Evolutionary conservation across 2,113 vertebrate species (phyloP).

Genomic region (Grammomys dolichurus): DNA sequence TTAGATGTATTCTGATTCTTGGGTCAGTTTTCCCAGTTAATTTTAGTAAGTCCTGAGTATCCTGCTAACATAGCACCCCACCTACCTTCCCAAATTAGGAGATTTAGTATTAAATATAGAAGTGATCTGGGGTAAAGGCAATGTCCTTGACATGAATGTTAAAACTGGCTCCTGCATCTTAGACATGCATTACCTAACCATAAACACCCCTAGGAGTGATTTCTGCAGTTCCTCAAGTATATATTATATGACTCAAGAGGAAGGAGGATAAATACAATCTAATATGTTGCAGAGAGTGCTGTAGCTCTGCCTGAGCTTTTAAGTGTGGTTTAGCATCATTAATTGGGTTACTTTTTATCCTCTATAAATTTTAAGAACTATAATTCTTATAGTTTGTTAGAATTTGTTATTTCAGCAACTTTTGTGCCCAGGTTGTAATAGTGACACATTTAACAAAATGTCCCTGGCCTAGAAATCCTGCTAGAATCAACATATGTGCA

Average conservation of each 20-base stretch:
- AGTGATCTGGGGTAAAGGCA: constrained; percentile 55
- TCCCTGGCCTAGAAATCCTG: not conserved
- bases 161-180: constrained; percentile 25
- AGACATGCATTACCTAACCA: constrained; percentile 52
- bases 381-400: constrained; percentile 13
- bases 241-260: not conserved
- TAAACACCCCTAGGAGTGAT: constrained; percentile 46
- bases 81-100: constrained; percentile 42
- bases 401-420: constrained; percentile 45
- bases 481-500: not conserved
- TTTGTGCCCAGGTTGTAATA: not conserved
- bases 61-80: constrained; percentile 41
- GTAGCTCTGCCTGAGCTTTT: constrained; percentile 48
- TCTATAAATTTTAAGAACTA: constrained; percentile 27
- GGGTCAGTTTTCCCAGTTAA: not conserved
- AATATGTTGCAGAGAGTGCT: not conserved
- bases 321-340: constrained; percentile 55
- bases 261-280: constrained; percentile 43
- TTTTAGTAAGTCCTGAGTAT: constrained; percentile 47
- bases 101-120: constrained; percentile 30
- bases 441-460: not conserved
- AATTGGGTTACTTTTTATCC: not conserved
- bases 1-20: not conserved
- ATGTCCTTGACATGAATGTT: constrained; percentile 62
- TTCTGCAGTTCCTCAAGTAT: constrained; percentile 54